phyloP scores from a whole-genome alignment of 2,797 vertebrate genomes.

The Danio albolineatus region DNA sequence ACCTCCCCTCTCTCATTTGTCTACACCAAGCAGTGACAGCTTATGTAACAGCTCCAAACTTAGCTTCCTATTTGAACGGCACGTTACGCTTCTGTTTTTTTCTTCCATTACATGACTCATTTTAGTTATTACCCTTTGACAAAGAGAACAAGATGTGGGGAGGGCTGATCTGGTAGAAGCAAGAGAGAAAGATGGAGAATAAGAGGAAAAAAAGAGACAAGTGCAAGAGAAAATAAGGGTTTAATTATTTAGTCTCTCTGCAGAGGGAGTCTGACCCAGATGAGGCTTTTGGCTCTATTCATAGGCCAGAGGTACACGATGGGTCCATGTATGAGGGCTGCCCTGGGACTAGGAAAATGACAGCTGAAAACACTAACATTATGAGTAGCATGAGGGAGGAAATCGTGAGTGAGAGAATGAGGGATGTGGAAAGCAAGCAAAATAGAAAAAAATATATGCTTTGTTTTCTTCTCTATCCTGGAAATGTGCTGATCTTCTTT shows the following conservation, averaged over 20 bases:
- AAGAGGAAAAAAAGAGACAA: conserved; percentile 65
- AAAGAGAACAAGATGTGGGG: conserved; percentile 70
- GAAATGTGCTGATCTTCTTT: neutral
- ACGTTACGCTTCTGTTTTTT: conserved; percentile 69
- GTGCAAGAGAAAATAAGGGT: conserved; percentile 72
- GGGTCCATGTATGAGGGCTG: conserved; percentile 64
- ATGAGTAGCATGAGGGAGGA: conserved; percentile 50
- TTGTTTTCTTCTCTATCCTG: neutral
- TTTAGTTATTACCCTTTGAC: conserved; percentile 78
- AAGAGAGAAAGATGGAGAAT: conserved; percentile 50
- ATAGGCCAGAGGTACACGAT: conserved; percentile 69
- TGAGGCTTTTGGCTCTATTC: conserved; percentile 65
- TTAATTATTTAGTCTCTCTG: conserved; percentile 82
- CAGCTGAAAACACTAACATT: conserved; percentile 68
- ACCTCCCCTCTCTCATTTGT: conserved; percentile 65
- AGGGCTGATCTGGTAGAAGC: conserved; percentile 55
- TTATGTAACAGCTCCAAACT: conserved; percentile 78
- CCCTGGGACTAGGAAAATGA: conserved; percentile 62
- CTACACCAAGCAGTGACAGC: conserved; percentile 76
- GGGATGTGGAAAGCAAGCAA: conserved; percentile 47
- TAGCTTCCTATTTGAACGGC: conserved; percentile 75
- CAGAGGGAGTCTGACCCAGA: conserved; percentile 68
- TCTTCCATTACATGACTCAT: conserved; percentile 79
- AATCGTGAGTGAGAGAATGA: conserved; percentile 33
- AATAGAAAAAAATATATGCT: conserved; percentile 4